phyloP scores from a whole-genome alignment of 2,113 vertebrate species.

The Aramus guarauna region DNA sequence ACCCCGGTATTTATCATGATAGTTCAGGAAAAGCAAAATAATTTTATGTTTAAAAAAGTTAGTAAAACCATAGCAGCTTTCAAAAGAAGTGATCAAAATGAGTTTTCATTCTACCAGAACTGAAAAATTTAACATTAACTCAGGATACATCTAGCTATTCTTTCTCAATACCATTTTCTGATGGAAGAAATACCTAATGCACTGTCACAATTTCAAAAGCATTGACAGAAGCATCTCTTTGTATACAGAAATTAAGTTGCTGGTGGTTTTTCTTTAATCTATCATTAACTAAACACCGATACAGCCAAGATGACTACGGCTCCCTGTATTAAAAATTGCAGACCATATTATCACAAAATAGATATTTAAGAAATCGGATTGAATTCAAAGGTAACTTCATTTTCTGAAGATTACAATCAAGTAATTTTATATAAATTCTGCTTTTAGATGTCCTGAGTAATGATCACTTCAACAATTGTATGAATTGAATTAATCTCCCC shows the following conservation, averaged over 20 bases:
- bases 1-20: not conserved
- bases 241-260: slow-evolving; percentile 4
- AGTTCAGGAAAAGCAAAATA: not conserved
- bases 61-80: not conserved
- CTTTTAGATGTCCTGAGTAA: not conserved
- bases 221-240: not conserved
- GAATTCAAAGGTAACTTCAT: slow-evolving; percentile 15
- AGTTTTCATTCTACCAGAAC: not conserved
- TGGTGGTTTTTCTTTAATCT: not conserved
- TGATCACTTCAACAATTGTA: not conserved
- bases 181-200: not conserved
- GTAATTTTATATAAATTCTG: slow-evolving; percentile 21
- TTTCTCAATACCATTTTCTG: not conserved
- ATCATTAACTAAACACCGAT: not conserved
- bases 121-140: not conserved
- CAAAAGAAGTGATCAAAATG: not conserved
- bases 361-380: slow-evolving; percentile 31
- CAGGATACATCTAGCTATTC: not conserved
- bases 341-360: not conserved
- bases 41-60: not conserved
- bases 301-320: slow-evolving; percentile 8
- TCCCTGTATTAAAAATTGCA: not conserved
- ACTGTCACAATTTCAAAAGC: not conserved
- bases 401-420: slow-evolving; percentile 6
- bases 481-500: not conserved